phyloP scores from a whole-genome alignment of 2,113 vertebrate genomes.

The Chaenocephalus aceratus region DNA sequence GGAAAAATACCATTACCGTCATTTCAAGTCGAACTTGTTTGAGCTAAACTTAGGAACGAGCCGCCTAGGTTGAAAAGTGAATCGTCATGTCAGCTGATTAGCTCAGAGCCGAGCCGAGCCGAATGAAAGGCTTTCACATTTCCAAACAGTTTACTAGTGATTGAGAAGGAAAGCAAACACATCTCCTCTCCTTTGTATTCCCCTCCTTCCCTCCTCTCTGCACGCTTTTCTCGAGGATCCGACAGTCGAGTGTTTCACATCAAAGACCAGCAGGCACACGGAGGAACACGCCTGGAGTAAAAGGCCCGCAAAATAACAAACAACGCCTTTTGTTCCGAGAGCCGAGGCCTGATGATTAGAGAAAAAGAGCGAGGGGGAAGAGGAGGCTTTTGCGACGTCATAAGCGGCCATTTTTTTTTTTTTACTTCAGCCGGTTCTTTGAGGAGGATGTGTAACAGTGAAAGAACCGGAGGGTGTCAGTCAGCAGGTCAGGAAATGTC shows the following conservation, averaged over 20 bases:
- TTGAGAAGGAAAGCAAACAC: conserved; percentile 68
- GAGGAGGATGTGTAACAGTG: conserved; percentile 42
- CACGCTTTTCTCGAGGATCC: conserved; percentile 27
- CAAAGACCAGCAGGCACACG: conserved; percentile 70
- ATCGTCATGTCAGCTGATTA: conserved; percentile 10
- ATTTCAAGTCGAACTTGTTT: conserved; percentile 33
- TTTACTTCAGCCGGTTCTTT: conserved; percentile 10
- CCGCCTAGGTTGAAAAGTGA: not conserved
- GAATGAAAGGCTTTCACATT: conserved; percentile 29
- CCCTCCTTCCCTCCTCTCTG: conserved; percentile 35
- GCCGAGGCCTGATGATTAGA: conserved; percentile 71
- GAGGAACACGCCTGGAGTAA: conserved; percentile 75
- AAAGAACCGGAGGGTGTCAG: conserved; percentile 66
- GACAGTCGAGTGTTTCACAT: conserved; percentile 65
- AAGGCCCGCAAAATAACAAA: conserved; percentile 76
- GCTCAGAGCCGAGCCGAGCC: conserved; percentile 11
- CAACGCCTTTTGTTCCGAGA: conserved; percentile 75
- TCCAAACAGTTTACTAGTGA: conserved; percentile 41
- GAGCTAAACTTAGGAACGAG: conserved; percentile 52
- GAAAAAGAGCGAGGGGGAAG: conserved; percentile 56
- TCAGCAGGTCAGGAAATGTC: conserved; percentile 79
- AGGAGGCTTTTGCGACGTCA: conserved; percentile 31
- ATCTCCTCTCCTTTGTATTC: conserved; percentile 47
- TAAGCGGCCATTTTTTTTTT: conserved; percentile 5
- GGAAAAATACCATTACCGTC: not conserved